Evolutionary conservation across 2,888 invertebrate species (phyloP), one percentile per base, ranked within the genome.

Genomic region (Bibio marci): DNA sequence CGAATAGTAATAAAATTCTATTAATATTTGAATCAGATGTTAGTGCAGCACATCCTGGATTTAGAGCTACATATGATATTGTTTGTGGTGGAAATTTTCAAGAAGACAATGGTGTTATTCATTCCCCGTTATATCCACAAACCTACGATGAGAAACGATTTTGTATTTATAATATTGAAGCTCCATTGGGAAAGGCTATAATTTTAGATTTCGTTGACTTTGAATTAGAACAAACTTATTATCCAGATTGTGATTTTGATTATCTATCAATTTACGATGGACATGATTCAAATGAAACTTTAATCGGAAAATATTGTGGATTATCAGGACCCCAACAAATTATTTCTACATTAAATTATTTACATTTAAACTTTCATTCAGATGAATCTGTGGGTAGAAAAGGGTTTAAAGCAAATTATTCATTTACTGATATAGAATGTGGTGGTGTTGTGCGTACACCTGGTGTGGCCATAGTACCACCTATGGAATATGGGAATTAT

Each of bases 341-440:
- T 35, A 64, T 72, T 5, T 87, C 90, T 0, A 70, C 74, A 0
- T 66, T 72, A 39, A 88, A 88, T 58, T 70, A 71, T 49, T 59
- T 92, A 54, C 74, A 70, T 54, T 48, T 92, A 11, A 67, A 67
- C 44, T 78, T 87, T 50, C 57, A 57, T 39, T 73, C 74, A 1
- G 79, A 79, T 49, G 48, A 56, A 31, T 69, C 63, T 14, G 48
- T 70, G 13, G 54, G 62, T 5, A 72, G 73, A 3, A 64, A 66
- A 34, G 88, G 88, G 3, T 88, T 90, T 54, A 66, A 69, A 42
- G 79, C 80, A 2, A 77, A 78, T 43, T 91, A 80, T 52, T 71
- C 75, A 1, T 68, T 79, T 0, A 55, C 77, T 25, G 66, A 74
- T 42, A 67, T 67, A 32, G 64, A 64, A 41, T 88, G 87, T 58